phyloP scores from a whole-genome alignment of 2,113 vertebrate species.

The Emydura subglobosa region DNA sequence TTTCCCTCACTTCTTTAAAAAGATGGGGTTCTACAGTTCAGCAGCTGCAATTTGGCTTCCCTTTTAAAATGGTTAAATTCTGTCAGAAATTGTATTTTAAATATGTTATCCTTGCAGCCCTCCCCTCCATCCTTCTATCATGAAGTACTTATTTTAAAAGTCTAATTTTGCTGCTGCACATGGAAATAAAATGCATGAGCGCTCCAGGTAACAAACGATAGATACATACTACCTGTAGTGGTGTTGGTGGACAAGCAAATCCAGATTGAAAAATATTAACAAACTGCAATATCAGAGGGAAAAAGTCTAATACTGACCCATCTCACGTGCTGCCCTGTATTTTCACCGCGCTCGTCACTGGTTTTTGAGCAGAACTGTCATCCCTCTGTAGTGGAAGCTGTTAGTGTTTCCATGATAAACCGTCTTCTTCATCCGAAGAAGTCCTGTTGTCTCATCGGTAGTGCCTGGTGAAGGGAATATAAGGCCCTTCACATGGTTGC shows the following conservation, averaged over 20 bases:
- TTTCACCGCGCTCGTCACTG: not conserved
- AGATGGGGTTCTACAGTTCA: not conserved
- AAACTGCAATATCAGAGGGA: constrained; percentile 4
- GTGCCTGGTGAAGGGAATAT: constrained; percentile 24
- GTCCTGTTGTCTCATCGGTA: constrained; percentile 55
- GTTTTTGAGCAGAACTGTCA: constrained; percentile 38
- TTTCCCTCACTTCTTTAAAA: not conserved
- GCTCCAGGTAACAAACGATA: constrained; percentile 13
- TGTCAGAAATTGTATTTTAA: not conserved
- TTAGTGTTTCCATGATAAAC: constrained; percentile 46
- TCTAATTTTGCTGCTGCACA: not conserved
- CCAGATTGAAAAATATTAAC: not conserved
- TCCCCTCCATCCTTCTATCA: not conserved
- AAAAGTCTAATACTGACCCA: not conserved
- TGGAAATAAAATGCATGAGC: not conserved
- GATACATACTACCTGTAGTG: not conserved
- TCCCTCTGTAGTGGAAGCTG: constrained; percentile 46
- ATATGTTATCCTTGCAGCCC: not conserved
- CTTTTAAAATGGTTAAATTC: not conserved
- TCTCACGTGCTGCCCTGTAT: constrained; percentile 11
- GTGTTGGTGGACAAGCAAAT: not conserved
- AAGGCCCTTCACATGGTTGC: constrained; percentile 53
- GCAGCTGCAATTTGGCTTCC: not conserved
- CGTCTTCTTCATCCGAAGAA: constrained; percentile 25
- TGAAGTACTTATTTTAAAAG: not conserved